Percentiles rank a stretch among this genome's conserved stretches.
phyloP scores from a whole-genome alignment of 2,797 vertebrate species.

The Phylloscopus collybita region DNA sequence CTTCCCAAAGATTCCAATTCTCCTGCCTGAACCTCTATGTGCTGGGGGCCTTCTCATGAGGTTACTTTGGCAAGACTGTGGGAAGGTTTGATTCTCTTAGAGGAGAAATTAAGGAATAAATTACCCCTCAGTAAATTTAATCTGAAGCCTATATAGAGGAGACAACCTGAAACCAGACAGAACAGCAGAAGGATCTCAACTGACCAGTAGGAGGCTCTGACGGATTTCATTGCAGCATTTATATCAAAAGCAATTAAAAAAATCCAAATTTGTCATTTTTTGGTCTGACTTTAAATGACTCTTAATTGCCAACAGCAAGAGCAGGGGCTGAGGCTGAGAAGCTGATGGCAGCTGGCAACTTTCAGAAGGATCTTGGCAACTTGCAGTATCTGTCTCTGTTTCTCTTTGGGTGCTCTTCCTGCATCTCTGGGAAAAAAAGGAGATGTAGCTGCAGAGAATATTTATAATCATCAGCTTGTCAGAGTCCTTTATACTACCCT shows the following conservation, averaged over 20 bases:
- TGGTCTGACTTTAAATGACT: not conserved
- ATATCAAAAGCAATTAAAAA: not conserved
- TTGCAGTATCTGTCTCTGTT: not conserved
- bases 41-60: not conserved
- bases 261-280: not conserved
- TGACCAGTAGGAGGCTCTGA: slow-evolving; percentile 21
- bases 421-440: not conserved
- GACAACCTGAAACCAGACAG: not conserved
- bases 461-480: not conserved
- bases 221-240: not conserved
- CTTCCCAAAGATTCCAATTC: not conserved
- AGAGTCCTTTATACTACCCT: not conserved
- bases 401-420: not conserved
- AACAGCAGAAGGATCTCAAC: not conserved
- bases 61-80: not conserved
- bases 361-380: not conserved
- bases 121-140: not conserved
- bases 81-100: not conserved
- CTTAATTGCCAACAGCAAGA: not conserved
- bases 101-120: not conserved
- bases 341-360: not conserved
- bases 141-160: not conserved
- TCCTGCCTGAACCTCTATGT: not conserved
- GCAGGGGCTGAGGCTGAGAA: not conserved
- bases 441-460: not conserved